Conservation (phyloP, 2,113 vertebrate genomes). For the Microcebus murinus region DNA sequence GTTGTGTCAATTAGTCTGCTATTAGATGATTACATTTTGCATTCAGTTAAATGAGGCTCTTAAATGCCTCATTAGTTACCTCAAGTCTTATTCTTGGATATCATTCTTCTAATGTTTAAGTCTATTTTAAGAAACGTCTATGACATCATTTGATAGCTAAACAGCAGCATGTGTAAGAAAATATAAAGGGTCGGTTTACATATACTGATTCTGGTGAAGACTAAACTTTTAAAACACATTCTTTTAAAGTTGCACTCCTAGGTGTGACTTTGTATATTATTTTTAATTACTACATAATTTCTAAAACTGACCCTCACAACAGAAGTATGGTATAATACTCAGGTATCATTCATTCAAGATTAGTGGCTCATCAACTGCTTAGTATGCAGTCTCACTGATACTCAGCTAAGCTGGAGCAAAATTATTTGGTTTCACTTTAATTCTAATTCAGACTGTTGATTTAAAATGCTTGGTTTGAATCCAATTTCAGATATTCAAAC, state of each 20-base stretch:
- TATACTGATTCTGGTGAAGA: not conserved
- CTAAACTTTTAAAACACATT: not conserved
- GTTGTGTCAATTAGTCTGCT: constrained; percentile 56
- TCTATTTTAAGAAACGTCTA: constrained; percentile 36
- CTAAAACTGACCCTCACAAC: not conserved
- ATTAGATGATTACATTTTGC: constrained; percentile 41
- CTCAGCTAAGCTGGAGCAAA: not conserved
- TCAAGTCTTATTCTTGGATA: not conserved
- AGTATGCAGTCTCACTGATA: not conserved
- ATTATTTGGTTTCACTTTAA: not conserved
- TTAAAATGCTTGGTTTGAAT: constrained; percentile 4
- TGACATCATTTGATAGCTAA: not conserved
- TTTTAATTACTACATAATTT: not conserved
- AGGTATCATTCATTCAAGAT: not conserved
- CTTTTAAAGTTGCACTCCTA: not conserved
- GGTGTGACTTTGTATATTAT: not conserved
- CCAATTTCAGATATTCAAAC: not conserved
- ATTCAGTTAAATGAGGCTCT: constrained; percentile 5
- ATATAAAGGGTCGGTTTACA: not conserved
- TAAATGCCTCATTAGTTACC: not conserved
- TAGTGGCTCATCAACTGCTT: not conserved
- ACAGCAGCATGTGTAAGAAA: not conserved
- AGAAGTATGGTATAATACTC: not conserved
- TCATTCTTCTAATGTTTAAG: not conserved
- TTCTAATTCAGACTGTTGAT: constrained; percentile 23